Evolutionary conservation across 2,797 vertebrate genomes (phyloP), one percentile per base, ranked within the genome.

Genomic region (Phaenicophaeus curvirostris): DNA sequence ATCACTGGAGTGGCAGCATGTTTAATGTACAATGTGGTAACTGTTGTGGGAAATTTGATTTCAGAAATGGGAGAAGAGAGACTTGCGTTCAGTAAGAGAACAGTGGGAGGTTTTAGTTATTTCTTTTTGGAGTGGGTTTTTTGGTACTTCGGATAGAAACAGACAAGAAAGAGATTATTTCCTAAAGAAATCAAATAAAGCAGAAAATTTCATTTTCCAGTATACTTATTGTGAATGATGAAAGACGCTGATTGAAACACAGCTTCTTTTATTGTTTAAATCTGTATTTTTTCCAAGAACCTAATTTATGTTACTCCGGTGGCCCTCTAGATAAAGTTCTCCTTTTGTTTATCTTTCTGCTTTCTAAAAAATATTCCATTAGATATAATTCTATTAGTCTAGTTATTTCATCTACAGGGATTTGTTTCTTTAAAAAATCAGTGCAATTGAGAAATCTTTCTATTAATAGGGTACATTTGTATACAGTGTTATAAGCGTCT

Each of bases 401-500:
- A 1, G 28, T 71, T 30, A 28, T 76, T 89, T 80, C 20, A 66
- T 87, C 75, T 83, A 31, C 35, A 39, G 62, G 28, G 62, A 63
- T 68, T 85, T 92, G 25, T 72, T 91, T 84, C 51, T 66, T 87
- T 69, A 85, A 77, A 77, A 92, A 92, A 69, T 39, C 7, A 68
- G 30, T 83, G 81, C 54, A 86, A n/a, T 23, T 84, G 46, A 88
- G 85, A 92, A 85, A 50, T 81, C 50, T 65, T 61, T 62, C 46
- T 95, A 50, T 91, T 95, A 92, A 95, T 84, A 89, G 76, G 17
- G 28, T 66, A 15, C 73, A 69, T 91, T 89, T 89, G 46, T 86
- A 89, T 85, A 68, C 76, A 94, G 89, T 81, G 95, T 79, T 94
- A 0, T 42, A 73, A 79, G 19, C 50, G 82, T 89, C 85, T 95